phyloP scores from a whole-genome alignment of 2,113 vertebrate species.

The Carassius auratus region DNA sequence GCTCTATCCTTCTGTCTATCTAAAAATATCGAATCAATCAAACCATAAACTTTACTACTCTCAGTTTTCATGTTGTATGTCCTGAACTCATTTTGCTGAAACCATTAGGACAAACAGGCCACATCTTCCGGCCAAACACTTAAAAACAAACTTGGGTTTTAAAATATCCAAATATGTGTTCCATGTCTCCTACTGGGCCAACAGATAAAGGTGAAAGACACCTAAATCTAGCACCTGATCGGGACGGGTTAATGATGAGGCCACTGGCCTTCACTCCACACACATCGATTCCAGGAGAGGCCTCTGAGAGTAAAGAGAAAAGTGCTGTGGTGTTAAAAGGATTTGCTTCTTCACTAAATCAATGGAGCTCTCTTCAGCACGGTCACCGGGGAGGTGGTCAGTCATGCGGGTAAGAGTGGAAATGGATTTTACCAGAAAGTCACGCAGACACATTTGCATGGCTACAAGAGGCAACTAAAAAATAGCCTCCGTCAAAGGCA shows the following conservation, averaged over 20 bases:
- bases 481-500: constrained; percentile 26
- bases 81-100: not conserved
- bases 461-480: constrained; percentile 33
- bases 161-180: not conserved
- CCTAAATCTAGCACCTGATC: not conserved
- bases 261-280: not conserved
- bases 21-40: not conserved
- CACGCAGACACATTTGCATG: not conserved
- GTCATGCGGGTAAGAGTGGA: constrained; percentile 20
- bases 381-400: constrained; percentile 7
- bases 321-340: constrained; percentile 34
- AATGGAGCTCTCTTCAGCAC: constrained; percentile 22
- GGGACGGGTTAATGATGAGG: not conserved
- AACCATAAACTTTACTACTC: not conserved
- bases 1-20: not conserved
- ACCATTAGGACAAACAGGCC: not conserved
- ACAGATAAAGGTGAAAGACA: not conserved
- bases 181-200: not conserved
- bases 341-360: constrained; percentile 39
- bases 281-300: constrained; percentile 24
- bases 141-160: not conserved
- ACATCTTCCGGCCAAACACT: not conserved
- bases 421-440: constrained; percentile 37
- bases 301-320: constrained; percentile 31
- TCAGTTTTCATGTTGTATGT: not conserved